Conservation (phyloP, 2,888 invertebrate species). For the Lasioglossum leucozonium region DNA sequence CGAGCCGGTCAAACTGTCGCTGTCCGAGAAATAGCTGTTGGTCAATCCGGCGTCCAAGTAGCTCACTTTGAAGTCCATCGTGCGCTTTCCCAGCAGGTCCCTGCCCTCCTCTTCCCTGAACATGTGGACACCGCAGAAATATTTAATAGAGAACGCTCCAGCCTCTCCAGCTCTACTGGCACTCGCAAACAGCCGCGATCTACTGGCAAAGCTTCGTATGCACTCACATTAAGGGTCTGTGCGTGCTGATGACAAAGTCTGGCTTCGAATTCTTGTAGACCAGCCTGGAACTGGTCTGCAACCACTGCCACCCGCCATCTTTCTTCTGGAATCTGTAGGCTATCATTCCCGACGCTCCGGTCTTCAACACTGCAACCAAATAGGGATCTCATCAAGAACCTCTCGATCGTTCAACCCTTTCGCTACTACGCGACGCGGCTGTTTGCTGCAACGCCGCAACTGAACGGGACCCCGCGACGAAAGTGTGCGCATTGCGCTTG, state of each 20-base stretch:
- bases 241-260: slow-evolving; percentile 99
- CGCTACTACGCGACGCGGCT: too few species aligned
- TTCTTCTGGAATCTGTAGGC: slow-evolving; percentile 98
- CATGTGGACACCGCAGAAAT: not conserved
- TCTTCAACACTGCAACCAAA: slow-evolving; percentile 94
- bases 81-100: slow-evolving; percentile 97
- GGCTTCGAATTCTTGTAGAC: slow-evolving; percentile 99
- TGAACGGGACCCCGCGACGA: too few species aligned
- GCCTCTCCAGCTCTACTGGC: too few species aligned
- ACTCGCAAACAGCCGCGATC: too few species aligned
- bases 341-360: slow-evolving; percentile 99
- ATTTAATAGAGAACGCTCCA: too few species aligned
- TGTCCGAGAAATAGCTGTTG: slow-evolving; percentile 95
- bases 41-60: slow-evolving; percentile 97
- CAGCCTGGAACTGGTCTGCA: slow-evolving; percentile 98
- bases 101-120: slow-evolving; percentile 98
- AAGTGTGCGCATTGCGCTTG: too few species aligned
- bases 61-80: slow-evolving; percentile 99
- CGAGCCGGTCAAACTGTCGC: slow-evolving; percentile 89
- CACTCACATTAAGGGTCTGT: slow-evolving; percentile 98
- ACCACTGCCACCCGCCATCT: slow-evolving; percentile 98
- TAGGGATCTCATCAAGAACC: not conserved
- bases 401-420: not conserved
- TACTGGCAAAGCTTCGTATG: not conserved
- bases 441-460: too few species aligned